These are phyloP conservation scores for Saturnia japonica DNA, from an alignment of 2,888 invertebrate genomes.

Conservation along the genomic window DNA sequence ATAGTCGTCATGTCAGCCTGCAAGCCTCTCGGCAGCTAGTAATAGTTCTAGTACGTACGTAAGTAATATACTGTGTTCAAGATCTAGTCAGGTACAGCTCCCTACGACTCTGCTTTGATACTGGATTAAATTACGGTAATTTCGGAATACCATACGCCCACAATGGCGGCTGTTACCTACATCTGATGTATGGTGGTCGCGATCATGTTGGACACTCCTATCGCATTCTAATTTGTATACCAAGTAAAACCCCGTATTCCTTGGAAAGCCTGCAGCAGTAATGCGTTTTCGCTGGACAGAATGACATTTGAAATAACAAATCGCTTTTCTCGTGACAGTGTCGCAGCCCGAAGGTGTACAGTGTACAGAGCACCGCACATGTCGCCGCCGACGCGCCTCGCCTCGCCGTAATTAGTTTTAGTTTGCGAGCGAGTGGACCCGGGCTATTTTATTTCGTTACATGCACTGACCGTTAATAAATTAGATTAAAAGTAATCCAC, in stretches of 20 bases:
- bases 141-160: too few relatives aligned
- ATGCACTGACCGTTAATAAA: neutral
- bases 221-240: neutral
- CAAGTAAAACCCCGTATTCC: neutral
- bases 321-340: neutral
- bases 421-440: constrained; percentile 6
- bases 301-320: neutral
- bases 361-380: neutral
- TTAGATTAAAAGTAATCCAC: neutral
- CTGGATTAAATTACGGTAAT: too few relatives aligned
- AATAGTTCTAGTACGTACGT: too few relatives aligned
- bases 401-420: neutral
- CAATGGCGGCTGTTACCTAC: too few relatives aligned
- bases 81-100: too few relatives aligned
- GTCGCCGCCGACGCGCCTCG: neutral
- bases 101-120: too few relatives aligned
- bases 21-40: too few relatives aligned
- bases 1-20: too few relatives aligned
- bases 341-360: neutral
- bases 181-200: too few relatives aligned
- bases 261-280: neutral
- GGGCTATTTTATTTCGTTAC: neutral
- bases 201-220: too few relatives aligned
- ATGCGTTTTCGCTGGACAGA: neutral
- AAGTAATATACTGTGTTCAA: too few relatives aligned